phyloP scores from a whole-genome alignment of 2,113 vertebrate genomes.

The Thymallus thymallus region DNA sequence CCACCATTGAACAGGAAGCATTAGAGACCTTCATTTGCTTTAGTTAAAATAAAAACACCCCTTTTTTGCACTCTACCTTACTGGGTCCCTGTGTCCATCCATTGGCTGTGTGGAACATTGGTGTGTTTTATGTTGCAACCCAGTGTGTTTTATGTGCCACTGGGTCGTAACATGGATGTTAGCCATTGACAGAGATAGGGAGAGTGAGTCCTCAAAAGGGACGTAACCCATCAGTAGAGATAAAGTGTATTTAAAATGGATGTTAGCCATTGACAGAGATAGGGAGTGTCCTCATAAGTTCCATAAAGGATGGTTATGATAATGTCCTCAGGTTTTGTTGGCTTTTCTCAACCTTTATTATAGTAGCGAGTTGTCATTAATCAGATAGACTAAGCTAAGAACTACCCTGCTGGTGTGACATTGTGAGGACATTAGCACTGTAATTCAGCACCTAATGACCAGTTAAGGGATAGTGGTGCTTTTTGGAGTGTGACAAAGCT shows the following conservation, averaged over 20 bases:
- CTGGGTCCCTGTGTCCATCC: no score
- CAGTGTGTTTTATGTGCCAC: no score
- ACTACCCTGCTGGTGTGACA: constrained; percentile 57
- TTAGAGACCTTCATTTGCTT: no score
- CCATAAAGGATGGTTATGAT: constrained; percentile 38
- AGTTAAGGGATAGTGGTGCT: neutral
- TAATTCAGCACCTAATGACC: constrained; percentile 57
- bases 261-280: neutral
- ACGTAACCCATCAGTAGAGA: no score
- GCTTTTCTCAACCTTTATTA: constrained; percentile 50
- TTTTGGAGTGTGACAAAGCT: no score
- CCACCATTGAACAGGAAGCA: no score
- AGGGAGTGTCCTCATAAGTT: constrained; percentile 1
- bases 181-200: constrained; percentile 41
- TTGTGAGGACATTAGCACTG: constrained; percentile 50
- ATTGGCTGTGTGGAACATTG: no score
- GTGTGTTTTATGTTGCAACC: no score
- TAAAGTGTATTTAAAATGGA: no score
- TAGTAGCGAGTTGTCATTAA: constrained; percentile 54
- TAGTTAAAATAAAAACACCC: no score
- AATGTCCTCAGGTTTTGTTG: constrained; percentile 54
- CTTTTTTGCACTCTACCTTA: no score
- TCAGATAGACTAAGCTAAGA: constrained; percentile 50
- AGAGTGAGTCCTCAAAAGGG: constrained; percentile 30
- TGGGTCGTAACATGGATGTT: no score